Percentiles rank a stretch among this genome's conserved stretches.
Conservation (phyloP, 2,888 invertebrate genomes). For the Chirona hameri region DNA sequence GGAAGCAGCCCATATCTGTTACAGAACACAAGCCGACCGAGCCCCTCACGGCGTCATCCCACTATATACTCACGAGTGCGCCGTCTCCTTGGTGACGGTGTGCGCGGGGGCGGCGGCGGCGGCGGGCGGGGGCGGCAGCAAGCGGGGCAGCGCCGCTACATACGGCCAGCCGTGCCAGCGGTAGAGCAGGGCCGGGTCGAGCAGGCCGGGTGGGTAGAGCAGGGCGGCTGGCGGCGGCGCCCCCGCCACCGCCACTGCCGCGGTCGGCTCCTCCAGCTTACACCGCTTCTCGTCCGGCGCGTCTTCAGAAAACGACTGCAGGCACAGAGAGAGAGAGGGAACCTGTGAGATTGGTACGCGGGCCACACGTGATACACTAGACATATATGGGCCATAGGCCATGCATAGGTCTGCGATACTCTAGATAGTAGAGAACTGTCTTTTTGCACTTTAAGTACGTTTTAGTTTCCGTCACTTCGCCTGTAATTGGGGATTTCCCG, state of each 20-base stretch:
- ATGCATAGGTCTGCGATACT: no score
- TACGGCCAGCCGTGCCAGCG: slow-evolving; percentile 13
- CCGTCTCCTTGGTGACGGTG: background rate
- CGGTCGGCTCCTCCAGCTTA: background rate
- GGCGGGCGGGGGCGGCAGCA: background rate
- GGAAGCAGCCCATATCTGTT: no score
- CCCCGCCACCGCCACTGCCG: background rate
- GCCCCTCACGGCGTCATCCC: slow-evolving; percentile 37
- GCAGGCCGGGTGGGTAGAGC: background rate
- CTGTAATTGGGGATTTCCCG: no score
- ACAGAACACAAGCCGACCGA: no score
- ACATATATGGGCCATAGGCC: no score
- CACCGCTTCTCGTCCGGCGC: slow-evolving; percentile 4
- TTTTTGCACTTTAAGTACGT: no score
- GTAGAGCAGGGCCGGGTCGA: slow-evolving; percentile 10
- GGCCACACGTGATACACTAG: no score
- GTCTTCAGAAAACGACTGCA: background rate
- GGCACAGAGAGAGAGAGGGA: no score
- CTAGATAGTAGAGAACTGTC: no score
- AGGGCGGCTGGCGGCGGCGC: background rate
- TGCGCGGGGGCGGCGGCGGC: background rate
- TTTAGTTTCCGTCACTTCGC: no score
- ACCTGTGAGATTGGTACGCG: no score
- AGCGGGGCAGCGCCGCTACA: slow-evolving; percentile 5
- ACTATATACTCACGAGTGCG: slow-evolving; percentile 25